Conservation (phyloP, 2,113 vertebrate species). For the Todiramphus saurophagus region DNA sequence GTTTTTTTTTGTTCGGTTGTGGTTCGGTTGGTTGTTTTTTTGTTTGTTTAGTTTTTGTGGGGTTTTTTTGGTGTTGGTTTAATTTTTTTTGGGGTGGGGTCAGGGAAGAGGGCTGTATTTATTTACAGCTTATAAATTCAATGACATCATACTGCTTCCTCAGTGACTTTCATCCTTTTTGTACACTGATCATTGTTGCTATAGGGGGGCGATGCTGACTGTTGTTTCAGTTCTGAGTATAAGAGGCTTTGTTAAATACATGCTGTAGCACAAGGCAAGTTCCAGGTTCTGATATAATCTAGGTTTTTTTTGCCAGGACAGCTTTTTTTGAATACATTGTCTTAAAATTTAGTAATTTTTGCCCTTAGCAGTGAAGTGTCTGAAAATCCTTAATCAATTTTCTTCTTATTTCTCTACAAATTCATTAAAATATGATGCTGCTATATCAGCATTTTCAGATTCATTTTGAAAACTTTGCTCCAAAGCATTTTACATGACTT, state of each 20-base stretch:
- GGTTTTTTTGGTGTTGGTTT: no score
- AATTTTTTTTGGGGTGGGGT: no score
- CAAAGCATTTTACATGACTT: not conserved
- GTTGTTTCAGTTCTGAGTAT: not conserved
- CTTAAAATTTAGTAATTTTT: not conserved
- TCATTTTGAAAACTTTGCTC: not conserved
- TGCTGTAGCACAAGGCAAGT: not conserved
- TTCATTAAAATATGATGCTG: not conserved
- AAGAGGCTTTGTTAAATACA: not conserved
- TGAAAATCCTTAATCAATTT: not conserved
- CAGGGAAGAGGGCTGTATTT: fast-evolving
- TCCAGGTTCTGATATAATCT: not conserved
- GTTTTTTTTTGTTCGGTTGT: no score
- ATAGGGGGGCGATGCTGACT: not conserved
- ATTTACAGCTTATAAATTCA: not conserved
- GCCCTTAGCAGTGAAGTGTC: not conserved
- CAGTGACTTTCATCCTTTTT: not conserved
- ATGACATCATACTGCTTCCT: not conserved
- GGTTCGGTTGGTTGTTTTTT: not conserved
- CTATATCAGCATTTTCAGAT: not conserved
- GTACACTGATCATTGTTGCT: not conserved
- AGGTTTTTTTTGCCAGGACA: not conserved
- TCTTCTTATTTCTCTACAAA: not conserved
- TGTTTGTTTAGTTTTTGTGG: no score
- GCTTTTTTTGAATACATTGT: not conserved